Evolutionary conservation across 2,797 vertebrate species (phyloP).

Genomic region (Macrochelys suwanniensis): DNA sequence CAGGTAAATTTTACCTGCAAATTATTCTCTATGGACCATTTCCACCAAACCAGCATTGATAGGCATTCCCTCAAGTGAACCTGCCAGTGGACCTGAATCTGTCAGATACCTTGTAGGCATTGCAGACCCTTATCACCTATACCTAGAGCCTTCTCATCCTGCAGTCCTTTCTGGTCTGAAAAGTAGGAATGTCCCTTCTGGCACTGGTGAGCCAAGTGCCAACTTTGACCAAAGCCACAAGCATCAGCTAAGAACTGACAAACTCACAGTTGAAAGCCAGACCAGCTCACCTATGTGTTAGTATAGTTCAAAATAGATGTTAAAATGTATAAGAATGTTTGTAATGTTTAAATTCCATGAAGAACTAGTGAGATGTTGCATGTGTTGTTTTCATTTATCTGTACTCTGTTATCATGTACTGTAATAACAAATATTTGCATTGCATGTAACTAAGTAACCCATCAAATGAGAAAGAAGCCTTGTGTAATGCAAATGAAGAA

Average conservation of each 20-base stretch:
- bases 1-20: background rate
- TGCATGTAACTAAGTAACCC: background rate
- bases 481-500: background rate
- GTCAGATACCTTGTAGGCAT: background rate
- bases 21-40: fast-evolving
- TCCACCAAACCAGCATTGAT: background rate
- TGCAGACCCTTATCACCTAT: fast-evolving
- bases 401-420: no score
- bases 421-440: background rate
- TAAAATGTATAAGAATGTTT: background rate
- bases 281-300: background rate
- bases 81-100: background rate
- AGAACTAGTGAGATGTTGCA: background rate
- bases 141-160: background rate
- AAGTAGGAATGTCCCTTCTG: background rate
- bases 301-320: background rate
- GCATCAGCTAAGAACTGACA: background rate
- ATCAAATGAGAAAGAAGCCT: background rate
- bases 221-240: background rate
- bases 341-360: background rate
- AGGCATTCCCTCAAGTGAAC: background rate
- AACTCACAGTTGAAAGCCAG: background rate
- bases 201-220: no score
- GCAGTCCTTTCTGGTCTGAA: background rate
- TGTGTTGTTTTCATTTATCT: background rate